Percentiles rank a stretch among this genome's conserved stretches.
Evolutionary conservation across 2,888 invertebrate genomes (phyloP).

Genomic region (Fissipunctia ypsillon): DNA sequence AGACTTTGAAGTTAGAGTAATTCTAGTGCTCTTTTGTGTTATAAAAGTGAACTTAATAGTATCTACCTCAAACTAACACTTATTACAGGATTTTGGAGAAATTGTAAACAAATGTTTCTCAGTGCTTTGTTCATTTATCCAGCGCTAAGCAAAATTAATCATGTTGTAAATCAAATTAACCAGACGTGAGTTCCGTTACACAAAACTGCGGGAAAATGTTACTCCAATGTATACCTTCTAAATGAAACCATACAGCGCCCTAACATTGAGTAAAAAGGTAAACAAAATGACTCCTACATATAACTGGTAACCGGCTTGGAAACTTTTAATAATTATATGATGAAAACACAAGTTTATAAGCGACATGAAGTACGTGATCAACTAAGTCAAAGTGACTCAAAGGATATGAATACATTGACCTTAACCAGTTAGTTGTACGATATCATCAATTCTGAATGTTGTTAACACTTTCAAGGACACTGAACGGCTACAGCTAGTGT

Average conservation of each 20-base stretch:
- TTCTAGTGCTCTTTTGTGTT: slow-evolving; percentile 24
- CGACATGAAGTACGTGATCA: background rate
- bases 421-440: background rate
- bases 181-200: slow-evolving; percentile 10
- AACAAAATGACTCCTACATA: slow-evolving; percentile 2
- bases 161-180: slow-evolving; percentile 16
- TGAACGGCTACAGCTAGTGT: no score
- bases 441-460: no score
- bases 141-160: slow-evolving; percentile 8
- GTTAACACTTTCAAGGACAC: no score
- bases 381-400: background rate
- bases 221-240: background rate
- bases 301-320: background rate
- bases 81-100: background rate
- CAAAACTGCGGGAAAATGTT: slow-evolving; percentile 1
- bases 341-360: background rate
- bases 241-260: background rate
- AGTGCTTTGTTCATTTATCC: background rate
- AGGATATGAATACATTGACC: slow-evolving; percentile 2
- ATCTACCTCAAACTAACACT: no score
- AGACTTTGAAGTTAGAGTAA: slow-evolving; percentile 26
- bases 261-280: slow-evolving; percentile 1
- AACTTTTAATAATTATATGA: background rate
- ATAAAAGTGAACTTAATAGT: slow-evolving; percentile 25
- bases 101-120: background rate